Conservation (phyloP, 2,113 vertebrate genomes). For the Datnioides undecimradiatus region DNA sequence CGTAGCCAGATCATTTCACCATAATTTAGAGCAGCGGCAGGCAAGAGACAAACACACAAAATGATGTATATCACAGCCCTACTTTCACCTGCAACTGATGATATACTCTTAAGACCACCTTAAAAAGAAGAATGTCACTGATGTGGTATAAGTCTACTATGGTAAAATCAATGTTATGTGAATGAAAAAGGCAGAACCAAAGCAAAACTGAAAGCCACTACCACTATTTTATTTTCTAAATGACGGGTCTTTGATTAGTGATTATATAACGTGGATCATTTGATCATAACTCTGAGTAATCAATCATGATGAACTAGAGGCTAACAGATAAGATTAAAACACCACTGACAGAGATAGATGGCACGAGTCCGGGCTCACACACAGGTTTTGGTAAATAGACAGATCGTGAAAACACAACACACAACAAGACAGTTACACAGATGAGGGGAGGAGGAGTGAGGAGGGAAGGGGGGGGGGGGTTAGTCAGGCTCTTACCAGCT, state of each 20-base stretch:
- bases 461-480: constrained; percentile 57
- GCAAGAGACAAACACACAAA: constrained; percentile 17
- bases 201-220: constrained; percentile 37
- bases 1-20: constrained; percentile 33
- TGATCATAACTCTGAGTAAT: constrained; percentile 53
- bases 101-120: background rate
- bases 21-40: constrained; percentile 22
- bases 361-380: constrained; percentile 16
- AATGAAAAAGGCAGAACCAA: constrained; percentile 42
- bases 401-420: constrained; percentile 46
- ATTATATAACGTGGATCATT: constrained; percentile 32
- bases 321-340: constrained; percentile 49
- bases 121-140: constrained; percentile 3
- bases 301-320: constrained; percentile 33
- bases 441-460: constrained; percentile 50
- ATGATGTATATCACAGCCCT: background rate
- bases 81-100: background rate
- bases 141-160: constrained; percentile 8
- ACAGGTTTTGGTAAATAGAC: constrained; percentile 20
- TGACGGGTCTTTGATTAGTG: constrained; percentile 61
- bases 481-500: constrained; percentile 93
- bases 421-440: constrained; percentile 47
- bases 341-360: constrained; percentile 41
- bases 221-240: constrained; percentile 57
- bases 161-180: constrained; percentile 35